Percentiles rank a stretch among this genome's conserved stretches.
Conservation (phyloP, 1,140 invertebrate species). For the Nilaparvata lugens region DNA sequence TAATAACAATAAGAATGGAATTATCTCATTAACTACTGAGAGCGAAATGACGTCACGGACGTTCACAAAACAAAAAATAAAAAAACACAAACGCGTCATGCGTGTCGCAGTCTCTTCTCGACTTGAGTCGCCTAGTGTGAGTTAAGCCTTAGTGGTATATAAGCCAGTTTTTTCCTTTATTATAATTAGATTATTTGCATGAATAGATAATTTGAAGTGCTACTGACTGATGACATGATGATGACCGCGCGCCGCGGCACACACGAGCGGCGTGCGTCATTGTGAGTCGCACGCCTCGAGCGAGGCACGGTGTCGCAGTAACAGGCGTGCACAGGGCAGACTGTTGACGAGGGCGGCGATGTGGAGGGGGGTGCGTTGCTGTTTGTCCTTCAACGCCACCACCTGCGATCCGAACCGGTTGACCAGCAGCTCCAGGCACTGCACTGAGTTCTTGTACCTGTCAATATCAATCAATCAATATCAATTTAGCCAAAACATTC, state of each 20-base stretch:
- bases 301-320: slow-evolving; percentile 43
- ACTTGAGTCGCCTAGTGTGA: too few species aligned
- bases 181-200: too few species aligned
- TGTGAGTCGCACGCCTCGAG: slow-evolving; percentile 41
- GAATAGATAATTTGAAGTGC: too few species aligned
- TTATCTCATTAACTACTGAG: too few species aligned
- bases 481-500: background rate
- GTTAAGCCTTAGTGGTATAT: too few species aligned
- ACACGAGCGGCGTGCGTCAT: slow-evolving; percentile 47
- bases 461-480: too few species aligned
- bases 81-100: too few species aligned
- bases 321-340: slow-evolving; percentile 42
- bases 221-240: slow-evolving; percentile 41
- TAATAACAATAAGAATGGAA: too few species aligned
- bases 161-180: too few species aligned
- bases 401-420: slow-evolving; percentile 42
- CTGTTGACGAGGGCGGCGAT: slow-evolving; percentile 47
- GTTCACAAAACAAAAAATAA: too few species aligned
- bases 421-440: slow-evolving; percentile 46
- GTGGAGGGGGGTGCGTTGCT: slow-evolving; percentile 47
- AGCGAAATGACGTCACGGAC: too few species aligned
- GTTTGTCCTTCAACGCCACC: slow-evolving; percentile 41
- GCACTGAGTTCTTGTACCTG: slow-evolving; percentile 46
- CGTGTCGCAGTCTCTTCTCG: too few species aligned
- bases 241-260: slow-evolving; percentile 48